Base-by-base conservation (phyloP, 2,797 vertebrate genomes). In the Poeciliopsis paucimaculata region DNA sequence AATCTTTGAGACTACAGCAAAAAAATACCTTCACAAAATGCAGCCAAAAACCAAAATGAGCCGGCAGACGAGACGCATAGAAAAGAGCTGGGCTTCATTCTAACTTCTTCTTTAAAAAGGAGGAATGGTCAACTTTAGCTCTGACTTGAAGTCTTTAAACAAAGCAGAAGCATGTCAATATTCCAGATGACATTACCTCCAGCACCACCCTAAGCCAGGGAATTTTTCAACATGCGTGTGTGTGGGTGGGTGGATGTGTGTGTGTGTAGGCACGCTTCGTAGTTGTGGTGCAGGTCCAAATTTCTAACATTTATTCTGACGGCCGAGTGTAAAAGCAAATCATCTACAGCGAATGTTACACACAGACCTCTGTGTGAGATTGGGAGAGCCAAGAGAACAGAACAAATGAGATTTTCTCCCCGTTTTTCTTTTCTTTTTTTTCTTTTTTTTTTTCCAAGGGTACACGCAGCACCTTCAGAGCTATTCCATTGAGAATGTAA, bases 401-500 rank as follows among this genome's bases (percentile, higher is more conserved):
- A 77, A 77, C 57, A 91, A 80, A 89, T 77, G 5, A 81, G 55
- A 76, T 77, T 68, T 82, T 77, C 26, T n/a, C 77, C 86, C 70
- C 20, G 0, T 3, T 23, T 53, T 23, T 23, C 20, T 53, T 10
- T 31, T 79, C 86, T 78, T 87, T 73, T 10, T 26, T 26, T 10
- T 23, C 26, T 3, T 31, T 79, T 88, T 77, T 28, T 78, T 87
- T 77, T 85, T 51, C 49, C 49, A 75, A 78, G 78, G 80, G 62
- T 36, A 75, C 57, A 81, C 51, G 0, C 53, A 36, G 46, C 79
- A 85, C 70, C 84, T 79, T 72, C 49, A 80, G 82, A 84, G 85
- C 79, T 81, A 80, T 64, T 85, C 83, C 79, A 53, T 64, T 4
- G 82, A 86, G 85, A 73, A 82, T 75, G 84, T 76, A 75, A 82